Evolutionary conservation across 2,888 invertebrate genomes (phyloP), one percentile per base, ranked within the genome.

Genomic region (Caenorhabditis sp.): DNA sequence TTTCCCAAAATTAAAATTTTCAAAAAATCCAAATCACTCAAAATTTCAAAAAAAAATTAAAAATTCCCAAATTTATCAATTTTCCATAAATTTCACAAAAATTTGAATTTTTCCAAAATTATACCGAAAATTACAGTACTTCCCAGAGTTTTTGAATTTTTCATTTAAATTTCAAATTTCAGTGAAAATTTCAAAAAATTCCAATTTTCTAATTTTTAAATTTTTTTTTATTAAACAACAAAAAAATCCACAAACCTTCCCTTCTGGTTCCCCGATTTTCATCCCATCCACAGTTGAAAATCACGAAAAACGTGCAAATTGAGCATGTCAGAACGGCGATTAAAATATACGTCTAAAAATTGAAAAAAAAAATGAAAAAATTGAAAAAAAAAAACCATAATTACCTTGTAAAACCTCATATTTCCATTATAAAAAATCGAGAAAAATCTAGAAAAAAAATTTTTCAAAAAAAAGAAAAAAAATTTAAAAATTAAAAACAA

Each of bases 231-330:
- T n/a, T n/a, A n/a, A n/a, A n/a, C n/a, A n/a, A n/a, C n/a, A n/a
- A n/a, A n/a, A 32, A 32, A 60, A 26, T 11, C 1, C 37, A 9
- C 37, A 13, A 22, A 20, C 53, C 18, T 35, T 15, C 22, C 69
- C 15, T n/a, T n/a, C 20, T 35, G n/a, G 15, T 8, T 44, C n/a
- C 68, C 60, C 24, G 18, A 22, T 47, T 32, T 6, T 62, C 69
- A 1, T 82, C 80, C 71, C 82, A 84, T 37, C 72, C 65, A 32
- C 86, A 86, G 40, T 78, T 80, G 28, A 64, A 76, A 15, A 76
- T 58, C 22, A 86, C 58, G 9, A 84, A 67, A 22, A 84, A 51
- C 44, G 85, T 84, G 64, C 85, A 86, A 20, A 85, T 65, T 20
- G 80, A 47, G 61, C 84, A 87, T 40, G 84, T 76, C 4, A 53